These are phyloP conservation scores for Ciconia maguari DNA, from an alignment of 2,113 vertebrate genomes.

Conservation along the genomic window DNA sequence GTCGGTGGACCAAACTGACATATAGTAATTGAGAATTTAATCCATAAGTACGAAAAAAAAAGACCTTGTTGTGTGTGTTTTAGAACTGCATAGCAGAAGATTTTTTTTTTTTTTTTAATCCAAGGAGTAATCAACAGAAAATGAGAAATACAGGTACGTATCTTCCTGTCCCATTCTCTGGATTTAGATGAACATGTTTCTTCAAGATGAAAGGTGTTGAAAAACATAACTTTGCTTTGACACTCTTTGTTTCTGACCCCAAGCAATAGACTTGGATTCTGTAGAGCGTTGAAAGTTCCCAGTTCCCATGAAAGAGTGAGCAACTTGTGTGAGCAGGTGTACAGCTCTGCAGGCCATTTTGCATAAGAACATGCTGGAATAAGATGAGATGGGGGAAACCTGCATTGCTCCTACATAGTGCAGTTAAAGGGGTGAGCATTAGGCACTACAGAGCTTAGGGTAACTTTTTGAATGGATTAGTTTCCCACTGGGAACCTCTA, in stretches of 20 bases:
- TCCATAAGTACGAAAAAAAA: not conserved
- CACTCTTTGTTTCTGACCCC: not conserved
- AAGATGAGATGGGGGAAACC: not conserved
- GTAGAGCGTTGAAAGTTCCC: not conserved
- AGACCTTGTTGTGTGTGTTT: not conserved
- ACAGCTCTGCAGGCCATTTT: not conserved
- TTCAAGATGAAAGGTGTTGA: not conserved
- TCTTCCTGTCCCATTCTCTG: not conserved
- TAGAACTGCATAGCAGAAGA: not conserved
- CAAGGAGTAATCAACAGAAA: not conserved
- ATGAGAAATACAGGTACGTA: not conserved
- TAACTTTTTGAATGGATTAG: not conserved
- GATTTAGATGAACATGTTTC: not conserved
- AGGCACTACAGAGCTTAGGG: not conserved
- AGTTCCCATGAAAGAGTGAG: not conserved
- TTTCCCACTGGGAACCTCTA: not conserved
- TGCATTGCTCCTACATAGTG: not conserved
- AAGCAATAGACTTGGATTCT: not conserved
- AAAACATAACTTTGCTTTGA: not conserved
- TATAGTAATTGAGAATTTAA: not conserved
- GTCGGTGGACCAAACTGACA: rapidly evolving
- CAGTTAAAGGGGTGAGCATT: not conserved
- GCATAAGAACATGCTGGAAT: not conserved
- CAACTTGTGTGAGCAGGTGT: not conserved
- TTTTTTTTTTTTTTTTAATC: not conserved